phyloP scores from a whole-genome alignment of 2,797 vertebrate genomes.

The Amblyopsis hoosieri region DNA sequence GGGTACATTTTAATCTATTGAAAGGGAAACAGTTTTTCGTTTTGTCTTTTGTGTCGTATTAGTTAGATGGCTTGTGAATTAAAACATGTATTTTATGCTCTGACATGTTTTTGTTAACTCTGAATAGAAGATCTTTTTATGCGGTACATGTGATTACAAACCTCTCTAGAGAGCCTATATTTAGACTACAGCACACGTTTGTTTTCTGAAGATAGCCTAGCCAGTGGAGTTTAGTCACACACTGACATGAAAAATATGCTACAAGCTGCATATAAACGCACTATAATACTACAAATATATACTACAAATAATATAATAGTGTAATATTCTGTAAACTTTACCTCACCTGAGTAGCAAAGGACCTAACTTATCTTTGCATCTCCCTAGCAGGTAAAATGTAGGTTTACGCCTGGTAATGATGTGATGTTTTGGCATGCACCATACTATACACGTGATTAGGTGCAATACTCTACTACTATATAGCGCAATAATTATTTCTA shows the following conservation, averaged over 20 bases:
- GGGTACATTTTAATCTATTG: neutral
- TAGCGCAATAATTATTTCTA: neutral
- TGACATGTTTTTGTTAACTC: slow-evolving; percentile 4
- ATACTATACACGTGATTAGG: slow-evolving; percentile 9
- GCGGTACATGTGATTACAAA: slow-evolving; percentile 14
- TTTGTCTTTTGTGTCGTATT: neutral
- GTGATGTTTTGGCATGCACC: slow-evolving; percentile 39
- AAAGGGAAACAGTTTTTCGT: neutral
- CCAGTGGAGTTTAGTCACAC: no score
- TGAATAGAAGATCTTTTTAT: neutral
- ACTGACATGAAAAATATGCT: no score
- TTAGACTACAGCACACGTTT: slow-evolving; percentile 2
- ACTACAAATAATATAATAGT: no score
- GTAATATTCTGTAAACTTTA: slow-evolving; percentile 1
- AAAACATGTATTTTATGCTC: neutral
- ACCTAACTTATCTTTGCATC: slow-evolving; percentile 23
- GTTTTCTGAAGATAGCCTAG: slow-evolving; percentile 1
- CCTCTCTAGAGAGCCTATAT: neutral
- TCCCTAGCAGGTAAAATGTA: slow-evolving; percentile 42
- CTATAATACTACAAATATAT: no score
- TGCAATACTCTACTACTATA: no score
- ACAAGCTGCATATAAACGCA: no score
- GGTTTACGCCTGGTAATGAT: slow-evolving; percentile 42
- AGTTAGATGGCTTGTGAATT: neutral
- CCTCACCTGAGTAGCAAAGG: slow-evolving; percentile 34